Evolutionary conservation across 2,113 vertebrate species (phyloP).

Genomic region (Himantopus leucocephalus): DNA sequence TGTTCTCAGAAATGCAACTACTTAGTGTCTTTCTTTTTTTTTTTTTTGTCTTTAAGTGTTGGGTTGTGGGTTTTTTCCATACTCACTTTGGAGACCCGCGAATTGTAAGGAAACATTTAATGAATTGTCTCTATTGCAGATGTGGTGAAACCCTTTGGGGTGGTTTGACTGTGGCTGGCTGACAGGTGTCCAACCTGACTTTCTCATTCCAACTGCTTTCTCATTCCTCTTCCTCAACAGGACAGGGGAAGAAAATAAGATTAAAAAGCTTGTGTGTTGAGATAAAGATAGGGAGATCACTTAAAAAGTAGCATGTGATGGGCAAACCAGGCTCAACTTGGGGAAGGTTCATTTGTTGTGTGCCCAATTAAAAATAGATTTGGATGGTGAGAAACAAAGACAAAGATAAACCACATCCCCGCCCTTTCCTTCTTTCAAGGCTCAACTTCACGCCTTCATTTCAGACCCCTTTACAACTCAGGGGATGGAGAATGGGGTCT

Average conservation of each 20-base stretch:
- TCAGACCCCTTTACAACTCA: not conserved
- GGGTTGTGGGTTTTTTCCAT: no score
- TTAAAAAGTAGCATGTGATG: accelerated
- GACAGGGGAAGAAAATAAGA: not conserved
- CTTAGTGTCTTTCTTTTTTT: no score
- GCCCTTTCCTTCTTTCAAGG: not conserved
- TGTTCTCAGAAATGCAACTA: not conserved
- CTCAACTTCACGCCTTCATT: not conserved
- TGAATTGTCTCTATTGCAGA: not conserved
- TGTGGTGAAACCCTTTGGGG: not conserved
- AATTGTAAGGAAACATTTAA: not conserved
- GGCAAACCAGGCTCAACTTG: not conserved
- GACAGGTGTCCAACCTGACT: not conserved
- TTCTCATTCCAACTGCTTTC: not conserved
- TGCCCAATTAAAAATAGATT: not conserved
- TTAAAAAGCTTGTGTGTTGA: not conserved
- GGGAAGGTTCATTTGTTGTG: not conserved
- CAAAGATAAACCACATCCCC: not conserved
- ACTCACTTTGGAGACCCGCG: not conserved
- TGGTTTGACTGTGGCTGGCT: not conserved
- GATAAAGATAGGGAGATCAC: not conserved
- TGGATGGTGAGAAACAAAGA: not conserved
- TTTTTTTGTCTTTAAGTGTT: not conserved
- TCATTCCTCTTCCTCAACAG: not conserved
- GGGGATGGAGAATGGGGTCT: not conserved